Evolutionary conservation across 2,113 vertebrate species (phyloP), one percentile per base, ranked within the genome.

Genomic region (Forbesichthys papilliferus): DNA sequence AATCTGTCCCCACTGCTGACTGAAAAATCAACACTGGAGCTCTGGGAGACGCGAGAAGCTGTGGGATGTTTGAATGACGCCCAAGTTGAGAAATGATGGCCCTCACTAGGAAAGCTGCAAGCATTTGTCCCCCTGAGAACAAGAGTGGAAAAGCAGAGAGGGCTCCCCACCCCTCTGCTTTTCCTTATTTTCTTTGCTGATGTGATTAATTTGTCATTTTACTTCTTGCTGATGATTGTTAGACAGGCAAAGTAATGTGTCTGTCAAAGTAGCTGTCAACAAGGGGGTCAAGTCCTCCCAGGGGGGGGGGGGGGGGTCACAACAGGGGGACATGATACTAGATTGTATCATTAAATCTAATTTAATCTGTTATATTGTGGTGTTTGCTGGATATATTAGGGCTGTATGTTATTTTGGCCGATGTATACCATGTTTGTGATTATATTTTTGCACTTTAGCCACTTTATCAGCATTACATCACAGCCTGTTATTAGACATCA

Each of bases 11-110:
- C 81, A 74, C 69, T 62, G 64, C 69, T 79, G 67, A 85, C 79
- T 82, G 83, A 71, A 90, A 91, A 89, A 87, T 85, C 89, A 91
- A 90, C 86, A 87, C 74, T 68, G 64, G 66, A 68, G 72, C 86
- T 77, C 72, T 2, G 63, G 8, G 71, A 60, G 76, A 70, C 78
- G 58, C 53, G 65, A 68, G 66, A 79, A 87, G 82, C 68, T 82
- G 73, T 13, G 3, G 54, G 66, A 46, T 46, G 46, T 68, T 75
- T 82, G 55, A 81, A 69, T 59, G 34, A 7, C 68, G 67, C 56
- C 69, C 61, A 73, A 78, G 58, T 77, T 13, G 4, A 59, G 53
- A 76, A 75, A 73, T 61, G 14, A 64, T 62, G 70, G 64, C 59
- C 48, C 36, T 11, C 34, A 34, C 9, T 27, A 27, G 27, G 27